phyloP scores from a whole-genome alignment of 2,113 vertebrate species.

The Siniperca knerii region DNA sequence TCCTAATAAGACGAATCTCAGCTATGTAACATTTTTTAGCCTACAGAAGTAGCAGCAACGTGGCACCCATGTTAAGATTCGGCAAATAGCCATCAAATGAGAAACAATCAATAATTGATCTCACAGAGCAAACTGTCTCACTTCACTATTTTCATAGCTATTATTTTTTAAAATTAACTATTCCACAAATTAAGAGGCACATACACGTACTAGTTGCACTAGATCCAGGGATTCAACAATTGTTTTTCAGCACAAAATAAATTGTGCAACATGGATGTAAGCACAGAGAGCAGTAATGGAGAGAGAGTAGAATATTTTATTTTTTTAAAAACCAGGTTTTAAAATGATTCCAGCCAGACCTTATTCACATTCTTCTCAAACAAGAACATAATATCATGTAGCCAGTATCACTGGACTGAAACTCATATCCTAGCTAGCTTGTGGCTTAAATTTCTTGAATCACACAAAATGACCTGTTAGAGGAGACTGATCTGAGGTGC shows the following conservation, averaged over 20 bases:
- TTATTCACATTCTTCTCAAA: conserved; percentile 42
- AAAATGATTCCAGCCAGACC: conserved; percentile 62
- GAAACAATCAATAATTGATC: background rate
- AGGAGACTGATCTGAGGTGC: conserved; percentile 7
- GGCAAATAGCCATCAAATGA: background rate
- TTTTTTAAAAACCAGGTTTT: conserved; percentile 77
- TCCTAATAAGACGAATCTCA: background rate
- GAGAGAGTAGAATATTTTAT: conserved; percentile 74
- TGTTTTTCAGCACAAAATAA: background rate
- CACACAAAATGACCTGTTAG: conserved; percentile 26
- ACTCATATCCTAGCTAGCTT: conserved; percentile 2
- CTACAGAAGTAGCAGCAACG: background rate
- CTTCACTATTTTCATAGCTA: background rate
- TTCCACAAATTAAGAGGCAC: background rate
- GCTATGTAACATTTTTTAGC: background rate
- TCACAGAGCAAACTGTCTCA: background rate
- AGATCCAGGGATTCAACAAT: background rate
- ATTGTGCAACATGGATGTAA: background rate
- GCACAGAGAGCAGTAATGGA: conserved; percentile 43
- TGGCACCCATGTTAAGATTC: background rate
- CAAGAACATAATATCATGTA: conserved; percentile 28
- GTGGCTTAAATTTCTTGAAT: conserved; percentile 13
- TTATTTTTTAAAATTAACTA: background rate
- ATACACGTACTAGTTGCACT: background rate
- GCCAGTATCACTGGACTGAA: background rate